Evolutionary conservation across 2,888 invertebrate species (phyloP), one percentile per base, ranked within the genome.

Genomic region (Cephus pygmeus): DNA sequence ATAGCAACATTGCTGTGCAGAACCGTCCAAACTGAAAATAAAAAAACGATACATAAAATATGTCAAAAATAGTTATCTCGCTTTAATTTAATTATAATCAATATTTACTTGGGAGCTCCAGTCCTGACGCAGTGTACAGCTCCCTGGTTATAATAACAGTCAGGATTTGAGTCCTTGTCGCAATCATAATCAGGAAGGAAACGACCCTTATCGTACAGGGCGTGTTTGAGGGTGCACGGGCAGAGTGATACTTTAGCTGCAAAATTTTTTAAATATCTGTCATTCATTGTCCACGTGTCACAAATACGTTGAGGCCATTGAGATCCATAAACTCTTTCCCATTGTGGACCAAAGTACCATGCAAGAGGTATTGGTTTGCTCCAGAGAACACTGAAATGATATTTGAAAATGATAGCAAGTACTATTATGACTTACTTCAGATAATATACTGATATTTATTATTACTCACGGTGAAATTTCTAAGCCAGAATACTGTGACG

Each of bases 1-100:
- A 90, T 99, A 99, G 90, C 99, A 99, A 87, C 99, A 99, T 89
- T 99, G 98, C 89, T 99, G 99, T 77, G 98, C 99, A 1, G 97
- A 96, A 36, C 98, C 98, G 91, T 97, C 97, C 79, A 95, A 91
- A 81, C 97, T 97, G 86, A 74, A 90, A 80, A 75, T 56, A 9
- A 56, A 56, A 56, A 4, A 23, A 2, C 0, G 9, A 56, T 56
- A 56, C 1, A 23, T 34, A 15, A 73, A 74, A 77, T 68, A 23
- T 9, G 23, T 1, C 56, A 56, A 56, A 56, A 34, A 73, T 68
- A 76, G 12, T 31, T 34, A 31, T 12, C n/a, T 35, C 36, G 36
- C 35, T 30, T 30, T 4, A 79, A 68, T 80, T 11, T 71, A 12
- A 79, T 23, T 23, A 23, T 15, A 23, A 9, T 56, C 23, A 76